Conservation (phyloP, 1,140 invertebrate species). For the Drosophila simulans region DNA sequence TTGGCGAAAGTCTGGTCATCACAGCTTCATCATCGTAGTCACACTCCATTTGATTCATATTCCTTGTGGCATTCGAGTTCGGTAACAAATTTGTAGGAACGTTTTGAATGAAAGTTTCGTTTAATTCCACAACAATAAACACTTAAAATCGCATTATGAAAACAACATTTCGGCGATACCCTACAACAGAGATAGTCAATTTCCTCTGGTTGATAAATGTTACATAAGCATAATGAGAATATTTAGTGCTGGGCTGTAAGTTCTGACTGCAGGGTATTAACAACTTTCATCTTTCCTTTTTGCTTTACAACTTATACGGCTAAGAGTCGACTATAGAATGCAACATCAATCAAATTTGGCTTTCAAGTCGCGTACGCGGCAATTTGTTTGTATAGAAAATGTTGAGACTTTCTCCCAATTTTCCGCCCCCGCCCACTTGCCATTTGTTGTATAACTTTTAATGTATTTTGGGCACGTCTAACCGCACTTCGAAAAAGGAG, state of each 20-base stretch:
- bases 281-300: background rate
- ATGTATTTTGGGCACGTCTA: conserved; percentile 80
- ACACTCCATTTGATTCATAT: conserved; percentile 78
- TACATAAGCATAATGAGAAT: no score
- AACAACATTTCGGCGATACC: conserved; percentile 46
- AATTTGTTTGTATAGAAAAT: conserved; percentile 83
- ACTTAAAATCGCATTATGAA: conserved; percentile 79
- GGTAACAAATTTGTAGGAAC: conserved; percentile 16
- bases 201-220: no score
- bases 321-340: conserved; percentile 51
- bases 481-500: conserved; percentile 50
- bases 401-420: conserved; percentile 51
- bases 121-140: conserved; percentile 78
- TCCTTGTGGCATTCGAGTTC: conserved; percentile 60
- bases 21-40: conserved; percentile 7
- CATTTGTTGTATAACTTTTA: conserved; percentile 73
- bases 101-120: conserved; percentile 30
- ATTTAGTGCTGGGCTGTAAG: no score
- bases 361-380: conserved; percentile 81
- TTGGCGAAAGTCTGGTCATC: conserved; percentile 3
- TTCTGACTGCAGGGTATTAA: background rate
- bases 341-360: conserved; percentile 81
- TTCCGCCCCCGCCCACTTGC: conserved; percentile 8
- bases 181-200: background rate
- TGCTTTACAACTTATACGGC: conserved; percentile 16